Conservation (phyloP, 2,113 vertebrate genomes). For the Phodopus roborovskii region DNA sequence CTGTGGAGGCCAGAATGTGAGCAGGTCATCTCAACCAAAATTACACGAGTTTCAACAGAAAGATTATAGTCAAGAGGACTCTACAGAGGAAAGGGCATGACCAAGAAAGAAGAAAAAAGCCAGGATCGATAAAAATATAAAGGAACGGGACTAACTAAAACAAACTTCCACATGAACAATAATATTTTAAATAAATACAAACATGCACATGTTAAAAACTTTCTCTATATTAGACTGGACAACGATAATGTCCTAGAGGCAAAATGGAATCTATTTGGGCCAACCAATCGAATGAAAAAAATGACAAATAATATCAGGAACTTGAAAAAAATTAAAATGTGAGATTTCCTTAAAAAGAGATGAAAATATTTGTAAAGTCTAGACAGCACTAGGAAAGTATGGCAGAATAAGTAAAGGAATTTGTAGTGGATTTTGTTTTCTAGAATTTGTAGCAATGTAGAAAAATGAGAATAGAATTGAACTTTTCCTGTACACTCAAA, state of each 20-base stretch:
- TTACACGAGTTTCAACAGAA: not conserved
- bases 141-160: not conserved
- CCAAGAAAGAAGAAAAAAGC: not conserved
- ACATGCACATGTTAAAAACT: not conserved
- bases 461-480: not conserved
- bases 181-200: too few relatives aligned
- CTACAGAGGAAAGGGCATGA: not conserved
- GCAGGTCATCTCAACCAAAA: too few relatives aligned
- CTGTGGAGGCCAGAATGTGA: not conserved
- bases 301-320: not conserved
- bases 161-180: not conserved
- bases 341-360: not conserved
- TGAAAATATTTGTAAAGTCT: not conserved
- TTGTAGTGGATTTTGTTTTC: not conserved
- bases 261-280: slow-evolving; percentile 11
- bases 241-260: not conserved
- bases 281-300: not conserved
- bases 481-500: not conserved
- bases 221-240: slow-evolving; percentile 12
- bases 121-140: not conserved
- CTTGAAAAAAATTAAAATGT: not conserved
- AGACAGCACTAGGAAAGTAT: not conserved
- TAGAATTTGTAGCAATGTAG: not conserved
- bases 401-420: not conserved
- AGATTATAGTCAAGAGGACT: not conserved